Conservation (phyloP, 2,888 invertebrate genomes). For the Cantharis lateralis region DNA sequence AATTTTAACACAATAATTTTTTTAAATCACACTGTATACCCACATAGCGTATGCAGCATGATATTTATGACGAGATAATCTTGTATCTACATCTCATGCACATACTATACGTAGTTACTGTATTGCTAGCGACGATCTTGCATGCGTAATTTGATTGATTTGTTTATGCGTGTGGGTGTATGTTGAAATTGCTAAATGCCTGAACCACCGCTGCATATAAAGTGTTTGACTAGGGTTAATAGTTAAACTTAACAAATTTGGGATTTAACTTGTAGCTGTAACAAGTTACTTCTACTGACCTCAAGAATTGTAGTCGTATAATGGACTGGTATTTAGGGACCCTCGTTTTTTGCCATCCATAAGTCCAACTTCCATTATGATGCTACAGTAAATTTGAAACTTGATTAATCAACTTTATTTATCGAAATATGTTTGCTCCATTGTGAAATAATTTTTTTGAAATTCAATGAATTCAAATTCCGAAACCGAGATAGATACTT, state of each 20-base stretch:
- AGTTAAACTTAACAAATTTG: neutral
- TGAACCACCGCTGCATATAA: neutral
- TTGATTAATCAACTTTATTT: neutral
- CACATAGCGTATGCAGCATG: neutral
- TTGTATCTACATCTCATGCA: neutral
- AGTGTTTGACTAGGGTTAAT: neutral
- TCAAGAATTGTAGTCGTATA: neutral
- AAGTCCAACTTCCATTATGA: neutral
- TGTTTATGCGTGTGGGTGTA: neutral
- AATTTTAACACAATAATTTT: neutral
- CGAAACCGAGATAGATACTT: neutral
- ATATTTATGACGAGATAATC: neutral
- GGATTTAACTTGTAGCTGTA: neutral
- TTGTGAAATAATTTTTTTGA: neutral
- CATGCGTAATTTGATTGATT: neutral
- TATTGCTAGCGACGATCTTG: neutral
- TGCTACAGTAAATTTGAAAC: neutral
- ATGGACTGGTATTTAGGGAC: neutral
- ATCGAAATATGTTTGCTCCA: neutral
- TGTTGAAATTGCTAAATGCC: neutral
- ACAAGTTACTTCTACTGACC: neutral
- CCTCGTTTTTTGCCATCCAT: neutral
- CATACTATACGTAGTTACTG: neutral
- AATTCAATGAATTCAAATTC: neutral
- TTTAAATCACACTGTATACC: neutral